Percentiles rank a stretch among this genome's conserved stretches.
Conservation (phyloP, 1,140 invertebrate genomes). For the Plectus sambesii region DNA sequence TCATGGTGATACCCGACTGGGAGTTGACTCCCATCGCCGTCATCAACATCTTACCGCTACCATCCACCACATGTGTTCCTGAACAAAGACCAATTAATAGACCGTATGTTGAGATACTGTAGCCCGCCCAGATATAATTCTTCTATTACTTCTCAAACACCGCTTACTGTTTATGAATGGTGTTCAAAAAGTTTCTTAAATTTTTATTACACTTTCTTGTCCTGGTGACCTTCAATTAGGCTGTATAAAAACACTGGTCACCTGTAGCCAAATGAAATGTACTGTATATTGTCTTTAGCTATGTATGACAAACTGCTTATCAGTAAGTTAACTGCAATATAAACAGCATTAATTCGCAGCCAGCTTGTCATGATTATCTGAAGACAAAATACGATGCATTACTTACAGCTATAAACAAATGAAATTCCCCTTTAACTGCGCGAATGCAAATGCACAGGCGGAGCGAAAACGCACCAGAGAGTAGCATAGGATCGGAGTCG, state of each 20-base stretch:
- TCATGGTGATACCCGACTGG: constrained; percentile 48
- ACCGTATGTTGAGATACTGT: too few relatives aligned
- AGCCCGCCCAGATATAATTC: too few relatives aligned
- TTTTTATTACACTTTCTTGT: too few relatives aligned
- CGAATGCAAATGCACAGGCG: constrained; percentile 14
- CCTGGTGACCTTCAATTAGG: too few relatives aligned
- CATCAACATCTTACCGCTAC: constrained; percentile 43
- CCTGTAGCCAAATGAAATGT: too few relatives aligned
- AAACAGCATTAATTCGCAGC: neutral
- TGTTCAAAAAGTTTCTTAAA: too few relatives aligned
- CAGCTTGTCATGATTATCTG: neutral
- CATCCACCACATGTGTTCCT: constrained; percentile 46
- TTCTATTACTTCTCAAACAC: too few relatives aligned
- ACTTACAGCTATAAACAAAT: neutral
- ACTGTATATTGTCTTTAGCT: too few relatives aligned
- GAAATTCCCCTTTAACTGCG: constrained; percentile 10
- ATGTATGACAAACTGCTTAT: constrained; percentile 3
- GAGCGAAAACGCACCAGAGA: constrained; percentile 37
- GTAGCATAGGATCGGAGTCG: constrained; percentile 39
- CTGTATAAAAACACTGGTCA: too few relatives aligned
- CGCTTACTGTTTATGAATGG: constrained; percentile 7
- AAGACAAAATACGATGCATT: neutral
- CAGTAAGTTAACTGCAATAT: too few relatives aligned
- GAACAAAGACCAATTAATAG: constrained; percentile 20
- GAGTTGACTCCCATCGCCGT: constrained; percentile 46